Conservation (phyloP, 2,113 vertebrate genomes). For the Etia nguti region DNA sequence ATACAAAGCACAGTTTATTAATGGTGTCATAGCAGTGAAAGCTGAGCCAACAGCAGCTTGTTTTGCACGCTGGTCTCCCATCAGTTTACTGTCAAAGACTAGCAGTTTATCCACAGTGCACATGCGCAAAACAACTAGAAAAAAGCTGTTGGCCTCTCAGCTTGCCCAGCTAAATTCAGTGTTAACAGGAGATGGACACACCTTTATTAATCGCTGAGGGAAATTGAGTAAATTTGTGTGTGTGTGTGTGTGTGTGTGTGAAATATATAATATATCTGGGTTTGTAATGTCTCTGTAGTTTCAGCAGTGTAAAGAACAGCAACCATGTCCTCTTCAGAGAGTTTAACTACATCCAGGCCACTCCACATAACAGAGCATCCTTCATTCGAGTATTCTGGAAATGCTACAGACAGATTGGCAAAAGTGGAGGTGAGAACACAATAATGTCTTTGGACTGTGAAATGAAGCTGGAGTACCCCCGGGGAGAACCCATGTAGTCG, state of each 20-base stretch:
- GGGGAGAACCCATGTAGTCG: not conserved
- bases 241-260: not conserved
- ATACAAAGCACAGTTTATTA: not conserved
- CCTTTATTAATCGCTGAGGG: not conserved
- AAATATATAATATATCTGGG: not conserved
- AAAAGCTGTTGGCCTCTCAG: not conserved
- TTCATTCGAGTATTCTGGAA: slow-evolving; percentile 94
- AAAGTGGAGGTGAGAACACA: slow-evolving; percentile 82
- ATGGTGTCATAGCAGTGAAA: not conserved
- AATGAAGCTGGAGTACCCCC: not conserved
- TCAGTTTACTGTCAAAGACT: not conserved
- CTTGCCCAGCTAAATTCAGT: not conserved
- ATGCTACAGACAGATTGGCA: slow-evolving; percentile 91
- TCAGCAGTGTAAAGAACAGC: slow-evolving; percentile 90
- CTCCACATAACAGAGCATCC: slow-evolving; percentile 87
- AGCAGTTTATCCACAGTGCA: not conserved
- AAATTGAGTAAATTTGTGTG: not conserved
- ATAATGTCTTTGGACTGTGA: not conserved
- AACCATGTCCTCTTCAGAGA: slow-evolving; percentile 95
- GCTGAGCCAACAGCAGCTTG: not conserved
- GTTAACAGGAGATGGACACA: not conserved
- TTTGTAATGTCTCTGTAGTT: slow-evolving; percentile 67
- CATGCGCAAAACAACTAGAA: not conserved
- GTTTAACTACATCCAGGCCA: slow-evolving; percentile 87
- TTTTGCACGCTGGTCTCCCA: not conserved